phyloP scores from a whole-genome alignment of 2,113 vertebrate genomes.

The Seriola rivoliana region DNA sequence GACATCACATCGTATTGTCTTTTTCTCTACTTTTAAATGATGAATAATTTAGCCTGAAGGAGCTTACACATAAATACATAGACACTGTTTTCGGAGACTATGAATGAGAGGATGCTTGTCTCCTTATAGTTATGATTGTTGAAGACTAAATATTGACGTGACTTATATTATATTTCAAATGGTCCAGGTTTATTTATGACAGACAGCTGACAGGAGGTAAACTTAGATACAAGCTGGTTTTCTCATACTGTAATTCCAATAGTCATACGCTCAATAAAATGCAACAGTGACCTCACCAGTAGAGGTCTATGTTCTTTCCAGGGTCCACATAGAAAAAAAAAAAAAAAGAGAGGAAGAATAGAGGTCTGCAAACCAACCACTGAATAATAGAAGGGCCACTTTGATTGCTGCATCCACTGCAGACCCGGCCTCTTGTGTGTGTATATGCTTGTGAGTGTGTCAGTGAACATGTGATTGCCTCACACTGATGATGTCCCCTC shows the following conservation, averaged over 20 bases:
- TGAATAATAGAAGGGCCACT: conserved; percentile 55
- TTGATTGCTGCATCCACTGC: conserved; percentile 57
- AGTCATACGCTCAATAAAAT: neutral
- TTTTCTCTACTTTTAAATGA: conserved; percentile 28
- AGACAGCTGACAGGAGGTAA: neutral
- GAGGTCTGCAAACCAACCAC: conserved; percentile 6
- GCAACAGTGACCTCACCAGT: neutral
- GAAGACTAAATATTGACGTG: neutral
- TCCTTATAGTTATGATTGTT: neutral
- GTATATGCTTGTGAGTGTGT: conserved; percentile 25
- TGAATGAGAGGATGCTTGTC: no score
- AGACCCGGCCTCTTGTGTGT: conserved; percentile 39
- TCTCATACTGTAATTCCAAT: neutral
- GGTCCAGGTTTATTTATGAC: conserved; percentile 18
- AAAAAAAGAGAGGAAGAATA: neutral
- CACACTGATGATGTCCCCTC: conserved; percentile 22
- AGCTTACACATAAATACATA: neutral
- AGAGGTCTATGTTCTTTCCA: neutral
- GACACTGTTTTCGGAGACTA: neutral
- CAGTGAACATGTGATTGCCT: conserved; percentile 11
- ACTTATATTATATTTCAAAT: neutral
- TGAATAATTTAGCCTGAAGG: neutral
- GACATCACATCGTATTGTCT: conserved; percentile 7
- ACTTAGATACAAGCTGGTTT: neutral
- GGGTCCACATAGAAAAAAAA: neutral